Base-by-base conservation (phyloP, 2,113 vertebrate species). In the Phaethon lepturus region DNA sequence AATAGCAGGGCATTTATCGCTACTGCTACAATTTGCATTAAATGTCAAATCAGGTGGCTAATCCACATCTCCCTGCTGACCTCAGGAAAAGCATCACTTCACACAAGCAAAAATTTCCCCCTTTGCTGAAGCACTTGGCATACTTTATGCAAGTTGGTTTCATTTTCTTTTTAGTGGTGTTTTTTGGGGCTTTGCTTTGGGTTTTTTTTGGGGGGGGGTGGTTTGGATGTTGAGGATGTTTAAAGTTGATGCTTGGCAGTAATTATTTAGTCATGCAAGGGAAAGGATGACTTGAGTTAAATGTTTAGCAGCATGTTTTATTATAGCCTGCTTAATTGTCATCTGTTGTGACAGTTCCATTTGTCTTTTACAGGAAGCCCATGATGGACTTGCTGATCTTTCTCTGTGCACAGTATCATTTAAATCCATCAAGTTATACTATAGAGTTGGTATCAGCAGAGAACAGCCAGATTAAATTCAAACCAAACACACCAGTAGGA, bases 361-460 rank as follows among this genome's bases (percentile, higher is more conserved):
- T 91, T 97, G 23, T 97, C 53, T 98, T 96, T 98, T 98, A 75
- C 97, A 99, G 99, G 97, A 99, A 99, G 97, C 99, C 99, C 44
- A 98, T 99, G 96, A 99, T 99, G 99, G 99, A 99, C 97, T 98
- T 99, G 59, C 89, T 99, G 75, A 98, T 99, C 88, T 99, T 98
- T 80, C 99, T 99, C 62, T 99, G 99, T 96, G 99, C 99, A 44
- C 98, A 99, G 84, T 99, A 99, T 97, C 99, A 98, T 97, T 98
- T 99, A 98, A 99, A 99, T 97, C 99, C 99, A 18, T 99, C 99
- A 31, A 97, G 99, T 96, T 98, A 99, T 95, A 99, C 99, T 31
- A 98, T 99, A 88, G 99, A 99, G 71, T 97, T 99, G 66, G 82
- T 99, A 76, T 99, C 99, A 72, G 92, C 98, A 87, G 99, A 99